Evolutionary conservation across 1,140 invertebrate genomes (phyloP).

Genomic region (Lepidotrigona ventralis): DNA sequence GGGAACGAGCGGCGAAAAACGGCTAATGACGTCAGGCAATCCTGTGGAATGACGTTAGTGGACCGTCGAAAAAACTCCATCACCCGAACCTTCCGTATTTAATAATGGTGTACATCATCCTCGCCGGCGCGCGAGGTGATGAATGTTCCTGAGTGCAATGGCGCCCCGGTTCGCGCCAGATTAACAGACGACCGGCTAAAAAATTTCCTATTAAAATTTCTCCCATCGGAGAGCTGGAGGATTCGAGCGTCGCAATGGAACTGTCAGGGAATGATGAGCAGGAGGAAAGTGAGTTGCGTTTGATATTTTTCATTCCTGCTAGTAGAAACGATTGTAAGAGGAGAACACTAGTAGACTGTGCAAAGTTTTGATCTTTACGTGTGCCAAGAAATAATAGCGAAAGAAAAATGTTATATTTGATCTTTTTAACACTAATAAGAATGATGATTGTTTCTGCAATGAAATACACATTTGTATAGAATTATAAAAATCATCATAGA

Average conservation of each 20-base stretch:
- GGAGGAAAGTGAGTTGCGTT: no score
- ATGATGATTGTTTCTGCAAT: no score
- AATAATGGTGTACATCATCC: conserved; percentile 68
- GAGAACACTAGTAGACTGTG: no score
- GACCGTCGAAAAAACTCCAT: conserved; percentile 63
- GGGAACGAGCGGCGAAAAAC: conserved; percentile 56
- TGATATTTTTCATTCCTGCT: no score
- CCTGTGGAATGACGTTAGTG: conserved; percentile 62
- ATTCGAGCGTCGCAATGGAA: background rate
- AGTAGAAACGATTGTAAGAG: no score
- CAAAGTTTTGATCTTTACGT: no score
- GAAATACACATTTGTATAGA: no score
- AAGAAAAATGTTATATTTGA: no score
- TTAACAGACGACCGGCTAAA: conserved; percentile 46
- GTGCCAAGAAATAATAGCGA: no score
- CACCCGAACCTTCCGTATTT: conserved; percentile 65
- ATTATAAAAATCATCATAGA: no score
- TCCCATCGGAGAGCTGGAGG: background rate
- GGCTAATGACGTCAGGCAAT: conserved; percentile 64
- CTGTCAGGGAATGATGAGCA: no score
- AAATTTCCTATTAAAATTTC: conserved; percentile 58
- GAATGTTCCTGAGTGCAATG: conserved; percentile 48
- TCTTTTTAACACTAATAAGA: no score
- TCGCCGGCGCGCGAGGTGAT: conserved; percentile 45
- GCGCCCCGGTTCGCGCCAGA: conserved; percentile 28